These are phyloP conservation scores for Chalcis sispes DNA, from an alignment of 2,888 invertebrate species.

Conservation along the genomic window DNA sequence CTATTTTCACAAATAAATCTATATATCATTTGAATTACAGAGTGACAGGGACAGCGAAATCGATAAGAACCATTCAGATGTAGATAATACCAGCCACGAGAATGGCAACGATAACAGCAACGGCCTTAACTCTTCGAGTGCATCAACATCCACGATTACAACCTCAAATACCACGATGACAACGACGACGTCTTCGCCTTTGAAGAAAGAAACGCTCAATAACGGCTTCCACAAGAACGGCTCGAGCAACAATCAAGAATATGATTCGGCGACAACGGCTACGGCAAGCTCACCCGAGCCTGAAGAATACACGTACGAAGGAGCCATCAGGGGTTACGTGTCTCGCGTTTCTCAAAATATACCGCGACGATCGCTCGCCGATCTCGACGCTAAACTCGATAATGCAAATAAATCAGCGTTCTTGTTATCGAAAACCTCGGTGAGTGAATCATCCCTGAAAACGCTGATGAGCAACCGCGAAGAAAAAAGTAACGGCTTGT, in stretches of 20 bases:
- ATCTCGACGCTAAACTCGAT: constrained; percentile 68
- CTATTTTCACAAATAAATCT: neutral
- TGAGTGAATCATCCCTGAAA: neutral
- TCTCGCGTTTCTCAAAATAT: constrained; percentile 80
- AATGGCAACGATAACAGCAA: constrained; percentile 59
- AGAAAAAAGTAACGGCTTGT: constrained; percentile 75
- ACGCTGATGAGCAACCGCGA: constrained; percentile 74
- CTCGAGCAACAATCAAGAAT: constrained; percentile 71
- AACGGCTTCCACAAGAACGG: constrained; percentile 68
- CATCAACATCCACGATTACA: constrained; percentile 58
- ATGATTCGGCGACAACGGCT: constrained; percentile 83
- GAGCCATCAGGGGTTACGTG: constrained; percentile 91
- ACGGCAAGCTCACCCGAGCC: constrained; percentile 84
- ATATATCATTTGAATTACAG: constrained; percentile 62
- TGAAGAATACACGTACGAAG: constrained; percentile 91
- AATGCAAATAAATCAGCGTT: constrained; percentile 52
- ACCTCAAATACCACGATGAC: constrained; percentile 9
- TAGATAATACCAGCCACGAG: constrained; percentile 66
- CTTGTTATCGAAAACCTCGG: constrained; percentile 73
- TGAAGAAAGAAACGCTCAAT: constrained; percentile 54
- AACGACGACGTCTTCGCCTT: constrained; percentile 40
- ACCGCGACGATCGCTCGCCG: constrained; percentile 71
- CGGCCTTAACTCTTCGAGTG: constrained; percentile 72
- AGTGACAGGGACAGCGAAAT: constrained; percentile 75
- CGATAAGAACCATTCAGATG: constrained; percentile 73